Evolutionary conservation across 2,888 invertebrate genomes (phyloP), one percentile per base, ranked within the genome.

Genomic region (Eupithecia abbreviata): DNA sequence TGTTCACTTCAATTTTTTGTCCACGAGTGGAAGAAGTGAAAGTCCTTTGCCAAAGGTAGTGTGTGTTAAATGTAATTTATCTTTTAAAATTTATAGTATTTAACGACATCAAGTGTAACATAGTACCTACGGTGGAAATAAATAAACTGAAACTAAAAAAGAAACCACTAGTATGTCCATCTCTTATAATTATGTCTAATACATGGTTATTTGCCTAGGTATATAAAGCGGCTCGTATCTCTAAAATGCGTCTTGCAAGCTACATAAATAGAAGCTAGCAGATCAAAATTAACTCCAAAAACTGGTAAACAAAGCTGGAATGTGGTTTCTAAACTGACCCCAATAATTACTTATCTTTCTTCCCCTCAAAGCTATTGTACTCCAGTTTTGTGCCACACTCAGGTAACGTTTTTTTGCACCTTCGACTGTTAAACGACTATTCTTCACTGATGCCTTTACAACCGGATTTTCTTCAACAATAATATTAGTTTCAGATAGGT

Each of bases 391-490:
- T 77, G 68, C 67, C 76, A 72, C 76, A 74, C 49, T 69, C 82
- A 82, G 82, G 81, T 82, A 82, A 77, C 58, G 4, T 77, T 80
- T 81, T 78, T 79, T 80, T 49, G 70, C 51, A 70, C 74, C 43
- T 74, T 72, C 66, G 51, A 41, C 55, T 69, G 77, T 68, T 79
- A 77, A 80, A 74, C 79, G 74, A 75, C 51, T 77, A 78, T 72
- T 73, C 66, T 62, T 71, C 66, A 67, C 12, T 78, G 67, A 67
- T 67, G 72, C 47, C 65, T 75, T 69, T 76, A 58, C 62, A 75
- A 75, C 73, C 47, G 75, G 71, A 77, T 76, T 73, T 67, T 51
- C 12, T 73, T 74, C 72, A 72, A 77, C 68, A 78, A 74, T 72
- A 79, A 75, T 77, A 79, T 81, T 78, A 72, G 77, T 78, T 75